Percentiles rank a stretch among this genome's conserved stretches.
These are phyloP conservation scores for Cryptoblepharus egeriae DNA, from an alignment of 2,797 vertebrate species.

Conservation along the genomic window DNA sequence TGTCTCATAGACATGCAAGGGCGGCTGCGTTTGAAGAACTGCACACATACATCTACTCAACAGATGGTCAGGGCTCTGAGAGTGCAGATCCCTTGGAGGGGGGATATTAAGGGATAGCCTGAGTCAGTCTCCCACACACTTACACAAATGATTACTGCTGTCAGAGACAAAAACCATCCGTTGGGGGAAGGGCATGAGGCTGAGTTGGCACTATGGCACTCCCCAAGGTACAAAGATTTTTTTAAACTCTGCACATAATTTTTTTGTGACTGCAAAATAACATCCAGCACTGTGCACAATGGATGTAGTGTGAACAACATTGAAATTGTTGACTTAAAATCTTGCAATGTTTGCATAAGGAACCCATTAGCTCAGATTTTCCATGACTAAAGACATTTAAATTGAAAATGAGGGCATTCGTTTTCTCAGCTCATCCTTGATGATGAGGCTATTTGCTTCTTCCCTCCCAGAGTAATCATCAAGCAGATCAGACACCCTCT, in stretches of 20 bases:
- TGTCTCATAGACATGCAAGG: background rate
- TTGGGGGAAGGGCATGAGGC: background rate
- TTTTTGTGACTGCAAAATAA: background rate
- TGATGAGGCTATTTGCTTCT: background rate
- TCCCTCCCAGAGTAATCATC: background rate
- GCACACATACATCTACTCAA: background rate
- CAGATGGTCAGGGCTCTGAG: background rate
- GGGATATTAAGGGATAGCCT: background rate
- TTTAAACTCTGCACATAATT: background rate
- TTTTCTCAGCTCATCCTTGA: slow-evolving; percentile 21
- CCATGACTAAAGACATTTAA: slow-evolving; percentile 6
- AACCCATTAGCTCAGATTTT: background rate
- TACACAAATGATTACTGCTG: background rate
- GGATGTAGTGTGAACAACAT: background rate
- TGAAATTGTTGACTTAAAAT: background rate
- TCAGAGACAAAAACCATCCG: too few relatives aligned
- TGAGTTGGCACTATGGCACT: background rate
- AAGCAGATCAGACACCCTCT: slow-evolving; percentile 8
- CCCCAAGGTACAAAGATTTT: background rate
- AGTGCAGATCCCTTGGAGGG: background rate
- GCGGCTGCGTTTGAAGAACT: background rate
- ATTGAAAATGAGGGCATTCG: background rate
- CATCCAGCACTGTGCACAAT: background rate
- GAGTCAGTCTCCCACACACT: background rate
- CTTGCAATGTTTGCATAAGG: background rate